These are phyloP conservation scores for Diplodus puntazzo DNA, from an alignment of 2,797 vertebrate genomes.

Conservation along the genomic window DNA sequence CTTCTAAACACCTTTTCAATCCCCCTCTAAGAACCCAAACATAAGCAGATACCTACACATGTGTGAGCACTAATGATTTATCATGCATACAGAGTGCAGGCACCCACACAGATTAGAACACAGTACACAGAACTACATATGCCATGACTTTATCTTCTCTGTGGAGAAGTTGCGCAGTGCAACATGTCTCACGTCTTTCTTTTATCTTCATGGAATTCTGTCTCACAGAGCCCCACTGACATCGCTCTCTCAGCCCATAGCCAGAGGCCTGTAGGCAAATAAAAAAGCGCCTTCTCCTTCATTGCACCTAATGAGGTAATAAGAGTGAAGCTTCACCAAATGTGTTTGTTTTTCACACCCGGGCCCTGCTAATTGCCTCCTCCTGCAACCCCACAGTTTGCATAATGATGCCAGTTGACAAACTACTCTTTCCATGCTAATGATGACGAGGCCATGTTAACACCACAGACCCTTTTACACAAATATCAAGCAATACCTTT, in stretches of 20 bases:
- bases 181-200: slow-evolving; percentile 15
- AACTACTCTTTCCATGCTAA: slow-evolving; percentile 40
- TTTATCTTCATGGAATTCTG: slow-evolving; percentile 2
- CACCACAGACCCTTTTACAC: no score
- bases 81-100: slow-evolving; percentile 36
- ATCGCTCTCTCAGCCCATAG: slow-evolving; percentile 33
- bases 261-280: slow-evolving; percentile 36
- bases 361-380: slow-evolving; percentile 68
- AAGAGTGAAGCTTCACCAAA: slow-evolving; percentile 75
- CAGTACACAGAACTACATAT: slow-evolving; percentile 13
- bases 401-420: slow-evolving; percentile 62
- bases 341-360: slow-evolving; percentile 77
- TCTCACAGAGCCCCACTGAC: slow-evolving; percentile 28
- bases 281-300: slow-evolving; percentile 33
- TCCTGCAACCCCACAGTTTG: slow-evolving; percentile 64
- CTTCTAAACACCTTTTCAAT: slow-evolving; percentile 19
- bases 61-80: slow-evolving; percentile 38
- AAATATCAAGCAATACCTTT: no score
- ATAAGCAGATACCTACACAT: slow-evolving; percentile 26
- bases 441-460: slow-evolving; percentile 17
- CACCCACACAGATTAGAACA: slow-evolving; percentile 51
- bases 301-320: slow-evolving; percentile 70
- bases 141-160: slow-evolving; percentile 26
- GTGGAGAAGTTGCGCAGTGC: slow-evolving; percentile 32
- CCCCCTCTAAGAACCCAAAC: background rate